A percentile compares a stretch with the other conserved stretches of the same genome.
phyloP scores from a whole-genome alignment of 2,888 invertebrate species.

The Urechis unicinctus region DNA sequence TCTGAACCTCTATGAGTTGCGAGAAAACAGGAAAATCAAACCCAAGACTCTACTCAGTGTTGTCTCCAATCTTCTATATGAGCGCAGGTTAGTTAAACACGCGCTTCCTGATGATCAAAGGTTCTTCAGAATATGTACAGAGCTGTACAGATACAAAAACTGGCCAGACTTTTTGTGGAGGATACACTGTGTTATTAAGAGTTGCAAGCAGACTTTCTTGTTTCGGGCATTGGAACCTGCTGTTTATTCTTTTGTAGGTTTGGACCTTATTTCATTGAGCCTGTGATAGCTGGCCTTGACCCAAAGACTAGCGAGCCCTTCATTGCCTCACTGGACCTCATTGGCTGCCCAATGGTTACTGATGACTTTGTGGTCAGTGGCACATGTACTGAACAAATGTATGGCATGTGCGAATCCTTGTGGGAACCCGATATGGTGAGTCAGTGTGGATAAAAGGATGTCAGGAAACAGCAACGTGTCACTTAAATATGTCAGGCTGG shows the following conservation, averaged over 20 bases:
- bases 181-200: no score
- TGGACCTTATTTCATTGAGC: slow-evolving; percentile 96
- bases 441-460: no score
- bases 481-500: background rate
- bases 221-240: no score
- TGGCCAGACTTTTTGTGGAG: no score
- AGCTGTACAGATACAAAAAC: no score
- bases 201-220: no score
- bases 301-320: slow-evolving; percentile 77
- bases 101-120: no score
- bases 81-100: slow-evolving; percentile 58
- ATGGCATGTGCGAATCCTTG: slow-evolving; percentile 87
- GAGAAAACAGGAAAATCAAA: slow-evolving; percentile 83
- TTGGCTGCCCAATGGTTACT: slow-evolving; percentile 83
- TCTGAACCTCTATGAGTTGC: slow-evolving; percentile 87
- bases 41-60: slow-evolving; percentile 87
- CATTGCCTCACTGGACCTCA: slow-evolving; percentile 90
- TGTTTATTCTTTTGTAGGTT: slow-evolving; percentile 61
- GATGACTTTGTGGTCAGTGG: slow-evolving; percentile 99
- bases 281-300: slow-evolving; percentile 89
- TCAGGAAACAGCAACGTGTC: background rate
- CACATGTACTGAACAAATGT: slow-evolving; percentile 63
- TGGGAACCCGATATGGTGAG: slow-evolving; percentile 77
- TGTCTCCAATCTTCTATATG: slow-evolving; percentile 91
- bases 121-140: no score